A percentile compares a stretch with the other conserved stretches of the same genome.
Conservation (phyloP, 2,888 invertebrate genomes). For the Sminthurinus aureus region DNA sequence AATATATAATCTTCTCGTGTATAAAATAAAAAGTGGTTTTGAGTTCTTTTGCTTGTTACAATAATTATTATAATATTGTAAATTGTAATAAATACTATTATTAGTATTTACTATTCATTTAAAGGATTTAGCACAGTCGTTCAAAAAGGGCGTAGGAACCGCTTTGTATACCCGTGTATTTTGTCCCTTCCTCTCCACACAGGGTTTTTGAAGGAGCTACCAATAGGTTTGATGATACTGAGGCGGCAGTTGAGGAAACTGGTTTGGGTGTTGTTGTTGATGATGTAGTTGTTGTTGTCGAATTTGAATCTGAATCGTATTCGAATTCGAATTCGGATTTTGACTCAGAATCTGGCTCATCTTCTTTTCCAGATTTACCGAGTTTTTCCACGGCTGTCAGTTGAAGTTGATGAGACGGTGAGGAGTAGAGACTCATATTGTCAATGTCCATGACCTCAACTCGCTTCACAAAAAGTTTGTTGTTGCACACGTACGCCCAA, state of each 20-base stretch:
- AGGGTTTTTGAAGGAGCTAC: neutral
- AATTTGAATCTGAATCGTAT: neutral
- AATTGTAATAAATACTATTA: neutral
- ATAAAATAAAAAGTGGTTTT: neutral
- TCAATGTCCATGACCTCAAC: constrained; percentile 57
- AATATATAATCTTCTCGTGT: no score
- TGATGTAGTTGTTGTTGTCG: neutral
- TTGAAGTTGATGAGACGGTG: neutral
- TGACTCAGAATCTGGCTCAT: neutral
- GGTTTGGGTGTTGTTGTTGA: neutral
- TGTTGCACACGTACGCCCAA: constrained; percentile 56
- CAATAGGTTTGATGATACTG: neutral
- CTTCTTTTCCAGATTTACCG: neutral
- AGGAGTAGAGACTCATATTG: constrained; percentile 7
- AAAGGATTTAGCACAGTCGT: constrained; percentile 42
- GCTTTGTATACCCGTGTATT: constrained; percentile 53
- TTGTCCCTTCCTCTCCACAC: constrained; percentile 57
- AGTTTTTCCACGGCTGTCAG: neutral
- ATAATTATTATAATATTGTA: neutral
- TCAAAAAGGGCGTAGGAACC: constrained; percentile 48
- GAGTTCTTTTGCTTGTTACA: neutral
- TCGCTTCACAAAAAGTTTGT: constrained; percentile 54
- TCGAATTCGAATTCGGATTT: neutral
- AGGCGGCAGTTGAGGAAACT: neutral
- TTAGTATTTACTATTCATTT: neutral